phyloP scores from a whole-genome alignment of 2,797 vertebrate genomes.

The Enteromius paludinosus region DNA sequence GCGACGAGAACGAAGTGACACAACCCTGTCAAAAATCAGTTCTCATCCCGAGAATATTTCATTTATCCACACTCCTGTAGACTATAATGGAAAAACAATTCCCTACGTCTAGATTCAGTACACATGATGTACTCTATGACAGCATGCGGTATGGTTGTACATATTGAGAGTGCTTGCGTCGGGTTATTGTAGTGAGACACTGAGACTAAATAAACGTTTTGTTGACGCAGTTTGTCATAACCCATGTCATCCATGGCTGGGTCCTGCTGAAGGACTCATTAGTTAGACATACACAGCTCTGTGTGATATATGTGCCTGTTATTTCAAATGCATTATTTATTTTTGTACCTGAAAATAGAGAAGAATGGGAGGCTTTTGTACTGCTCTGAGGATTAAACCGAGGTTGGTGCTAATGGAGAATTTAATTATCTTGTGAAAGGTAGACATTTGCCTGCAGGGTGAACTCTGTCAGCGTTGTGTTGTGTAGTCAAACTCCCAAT shows the following conservation, averaged over 20 bases:
- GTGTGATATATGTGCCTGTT: conserved; percentile 50
- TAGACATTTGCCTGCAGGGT: conserved; percentile 37
- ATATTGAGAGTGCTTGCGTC: conserved; percentile 15
- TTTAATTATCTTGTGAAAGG: conserved; percentile 45
- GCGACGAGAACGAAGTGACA: background rate
- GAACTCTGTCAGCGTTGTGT: conserved; percentile 20
- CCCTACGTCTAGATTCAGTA: background rate
- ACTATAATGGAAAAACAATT: conserved; percentile 12
- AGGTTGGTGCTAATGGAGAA: conserved; percentile 46
- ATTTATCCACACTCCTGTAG: conserved; percentile 8
- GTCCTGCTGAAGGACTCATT: conserved; percentile 47
- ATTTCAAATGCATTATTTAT: conserved; percentile 55
- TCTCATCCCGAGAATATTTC: conserved; percentile 1
- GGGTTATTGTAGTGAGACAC: conserved; percentile 72
- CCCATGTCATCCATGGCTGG: conserved; percentile 47
- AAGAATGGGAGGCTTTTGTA: conserved; percentile 35
- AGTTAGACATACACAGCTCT: conserved; percentile 45
- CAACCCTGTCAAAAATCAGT: background rate
- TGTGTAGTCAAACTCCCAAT: conserved; percentile 21
- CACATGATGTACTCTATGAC: conserved; percentile 4
- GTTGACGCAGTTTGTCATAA: conserved; percentile 79
- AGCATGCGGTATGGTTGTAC: background rate
- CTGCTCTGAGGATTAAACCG: conserved; percentile 10
- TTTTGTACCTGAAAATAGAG: conserved; percentile 35
- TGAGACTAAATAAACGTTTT: conserved; percentile 74